Evolutionary conservation across 92 coral and sea anemone genomes (phyloP), one percentile per base, ranked within the genome.

Genomic region (Virgularia gustaviana): DNA sequence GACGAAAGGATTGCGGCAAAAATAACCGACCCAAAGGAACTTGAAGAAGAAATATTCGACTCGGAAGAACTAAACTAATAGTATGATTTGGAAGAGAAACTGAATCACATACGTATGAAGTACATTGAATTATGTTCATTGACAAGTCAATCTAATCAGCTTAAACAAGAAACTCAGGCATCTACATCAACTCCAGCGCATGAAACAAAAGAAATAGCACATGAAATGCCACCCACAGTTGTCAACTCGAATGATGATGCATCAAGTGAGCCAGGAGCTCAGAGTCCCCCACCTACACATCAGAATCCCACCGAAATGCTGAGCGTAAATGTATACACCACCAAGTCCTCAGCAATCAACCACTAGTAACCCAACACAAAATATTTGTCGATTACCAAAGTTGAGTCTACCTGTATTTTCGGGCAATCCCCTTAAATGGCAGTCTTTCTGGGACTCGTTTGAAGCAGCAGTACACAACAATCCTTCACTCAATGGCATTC

Each of bases 361-460:
- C 0, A 13, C 65, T 29, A 30, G 28, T 29, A 59, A 11, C 10
- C 42, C 41, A 59, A 8, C 65, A 12, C 62, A 0, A 59, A 59
- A 59, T 29, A 33, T 32, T 29, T 59, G 76, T 42, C 81, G 81
- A 6, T 61, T 80, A 39, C 85, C 85, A 19, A 75, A 74, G 51
- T 36, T 80, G 29, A 73, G 29, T 36, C 47, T 80, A 39, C 85
- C 85, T 2, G 34, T 54, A 10, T 75, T 80, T 22, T 20, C 55
- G 11, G 81, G 81, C 1, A 68, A 80, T 28, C 75, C 81, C 35
- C 65, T 75, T 25, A 28, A 75, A 12, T 75, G 81, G 85, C 22
- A 12, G 20, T 52, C 81, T 5, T 74, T 80, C 38, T 74, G 81
- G 85, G 85, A 75, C 35, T 75, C 68, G 0, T 63, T 80, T 55